These are phyloP conservation scores for Alviniconcha strummeri DNA, from an alignment of 2,888 invertebrate species.

Conservation along the genomic window DNA sequence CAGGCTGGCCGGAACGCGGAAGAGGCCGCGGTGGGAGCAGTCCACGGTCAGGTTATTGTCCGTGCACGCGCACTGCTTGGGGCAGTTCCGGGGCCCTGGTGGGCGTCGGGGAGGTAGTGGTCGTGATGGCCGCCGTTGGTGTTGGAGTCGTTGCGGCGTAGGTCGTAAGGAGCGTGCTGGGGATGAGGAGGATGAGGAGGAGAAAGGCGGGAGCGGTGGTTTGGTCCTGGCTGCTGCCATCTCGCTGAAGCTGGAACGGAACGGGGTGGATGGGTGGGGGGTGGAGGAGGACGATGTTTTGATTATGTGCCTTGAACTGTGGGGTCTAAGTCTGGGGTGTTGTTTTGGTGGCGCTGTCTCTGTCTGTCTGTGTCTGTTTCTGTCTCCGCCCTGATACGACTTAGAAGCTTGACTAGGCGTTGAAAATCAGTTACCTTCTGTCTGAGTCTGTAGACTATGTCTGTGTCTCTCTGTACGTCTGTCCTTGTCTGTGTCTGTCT, in stretches of 20 bases:
- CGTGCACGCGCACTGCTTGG: constrained; percentile 39
- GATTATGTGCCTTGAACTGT: no score
- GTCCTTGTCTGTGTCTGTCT: background rate
- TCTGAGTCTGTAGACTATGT: background rate
- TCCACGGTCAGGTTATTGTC: constrained; percentile 32
- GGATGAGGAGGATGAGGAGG: background rate
- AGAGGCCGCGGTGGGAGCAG: constrained; percentile 37
- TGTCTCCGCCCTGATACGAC: background rate
- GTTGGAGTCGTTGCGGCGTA: no score
- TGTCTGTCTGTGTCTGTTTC: background rate
- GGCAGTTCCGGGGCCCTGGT: constrained; percentile 32
- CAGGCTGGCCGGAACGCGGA: constrained; percentile 28
- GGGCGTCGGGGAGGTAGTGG: background rate
- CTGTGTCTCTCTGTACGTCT: background rate
- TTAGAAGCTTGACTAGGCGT: no score
- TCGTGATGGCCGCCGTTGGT: background rate
- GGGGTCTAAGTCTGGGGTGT: no score
- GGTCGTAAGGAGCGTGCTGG: background rate
- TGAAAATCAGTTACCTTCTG: no score
- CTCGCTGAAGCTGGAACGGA: no score
- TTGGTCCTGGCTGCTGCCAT: no score
- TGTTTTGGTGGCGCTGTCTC: background rate
- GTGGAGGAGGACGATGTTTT: no score
- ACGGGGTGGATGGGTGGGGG: no score
- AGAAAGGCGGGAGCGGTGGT: background rate